Evolutionary conservation across 1,140 invertebrate genomes (phyloP).

Genomic region (Sycobia sp.): DNA sequence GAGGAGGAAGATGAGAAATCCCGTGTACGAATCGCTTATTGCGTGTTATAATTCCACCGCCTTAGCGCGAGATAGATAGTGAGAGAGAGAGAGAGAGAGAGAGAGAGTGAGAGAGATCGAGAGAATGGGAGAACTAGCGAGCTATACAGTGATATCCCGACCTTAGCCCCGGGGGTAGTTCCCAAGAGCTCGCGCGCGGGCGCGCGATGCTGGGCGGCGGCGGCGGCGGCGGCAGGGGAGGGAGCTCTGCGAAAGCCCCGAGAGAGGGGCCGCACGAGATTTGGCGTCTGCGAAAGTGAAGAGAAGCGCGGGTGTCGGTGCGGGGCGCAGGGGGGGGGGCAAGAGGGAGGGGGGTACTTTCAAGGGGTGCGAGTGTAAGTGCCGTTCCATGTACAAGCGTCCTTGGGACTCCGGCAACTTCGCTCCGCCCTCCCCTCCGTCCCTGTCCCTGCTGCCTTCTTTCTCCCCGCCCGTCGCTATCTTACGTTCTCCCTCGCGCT

Average conservation of each 20-base stretch:
- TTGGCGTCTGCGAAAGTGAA: conserved; percentile 12
- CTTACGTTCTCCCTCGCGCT: background rate
- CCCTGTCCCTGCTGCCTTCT: background rate
- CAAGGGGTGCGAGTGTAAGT: conserved; percentile 23
- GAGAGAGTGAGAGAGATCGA: background rate
- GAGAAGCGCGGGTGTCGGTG: background rate
- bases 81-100: background rate
- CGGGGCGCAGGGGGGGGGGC: background rate
- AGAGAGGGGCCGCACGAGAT: background rate
- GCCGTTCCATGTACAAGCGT: conserved; percentile 31
- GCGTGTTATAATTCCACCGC: too few relatives aligned
- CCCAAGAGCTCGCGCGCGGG: background rate
- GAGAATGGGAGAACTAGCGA: background rate
- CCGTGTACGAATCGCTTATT: too few relatives aligned
- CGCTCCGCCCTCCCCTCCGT: background rate
- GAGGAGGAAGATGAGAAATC: too few relatives aligned
- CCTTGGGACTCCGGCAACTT: conserved; percentile 10
- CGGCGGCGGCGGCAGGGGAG: background rate
- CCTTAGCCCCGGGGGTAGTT: background rate
- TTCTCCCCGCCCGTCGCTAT: background rate
- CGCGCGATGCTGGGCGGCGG: too few relatives aligned
- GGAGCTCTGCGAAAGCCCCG: background rate
- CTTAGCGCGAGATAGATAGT: too few relatives aligned
- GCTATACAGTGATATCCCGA: too few relatives aligned
- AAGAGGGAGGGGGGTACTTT: background rate